phyloP scores from a whole-genome alignment of 1,140 invertebrate species.

The Amphibalanus amphitrite region DNA sequence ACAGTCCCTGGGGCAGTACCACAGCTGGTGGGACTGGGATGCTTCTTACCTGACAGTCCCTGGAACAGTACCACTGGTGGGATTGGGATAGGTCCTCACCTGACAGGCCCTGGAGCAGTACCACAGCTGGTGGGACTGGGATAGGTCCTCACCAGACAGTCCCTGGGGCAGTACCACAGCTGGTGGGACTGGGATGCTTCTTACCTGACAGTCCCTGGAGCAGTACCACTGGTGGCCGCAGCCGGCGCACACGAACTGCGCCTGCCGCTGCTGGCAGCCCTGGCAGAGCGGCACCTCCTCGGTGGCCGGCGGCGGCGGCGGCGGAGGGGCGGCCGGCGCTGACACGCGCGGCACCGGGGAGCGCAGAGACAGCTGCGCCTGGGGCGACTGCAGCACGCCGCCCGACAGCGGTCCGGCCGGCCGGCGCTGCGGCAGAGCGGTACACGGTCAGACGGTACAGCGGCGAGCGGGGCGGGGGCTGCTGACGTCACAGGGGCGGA shows the following conservation, averaged over 20 bases:
- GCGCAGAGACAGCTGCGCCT: neutral
- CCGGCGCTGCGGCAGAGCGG: neutral
- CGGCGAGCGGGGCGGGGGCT: no score
- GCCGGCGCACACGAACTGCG: constrained; percentile 66
- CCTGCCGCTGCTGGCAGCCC: constrained; percentile 53
- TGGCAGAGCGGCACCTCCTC: constrained; percentile 46
- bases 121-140: no score
- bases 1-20: no score
- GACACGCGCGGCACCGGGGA: constrained; percentile 7
- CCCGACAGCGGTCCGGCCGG: constrained; percentile 5
- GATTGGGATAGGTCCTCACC: no score
- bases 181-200: no score
- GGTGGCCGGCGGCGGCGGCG: constrained; percentile 15
- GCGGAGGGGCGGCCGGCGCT: constrained; percentile 2
- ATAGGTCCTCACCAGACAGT: no score
- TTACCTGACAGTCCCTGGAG: constrained; percentile 68
- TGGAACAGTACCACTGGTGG: constrained; percentile 77
- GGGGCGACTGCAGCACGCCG: constrained; percentile 5
- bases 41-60: constrained; percentile 62
- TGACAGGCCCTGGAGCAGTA: constrained; percentile 76
- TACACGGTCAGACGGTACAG: neutral
- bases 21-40: no score
- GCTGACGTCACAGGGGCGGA: no score
- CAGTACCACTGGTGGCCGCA: constrained; percentile 82
- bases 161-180: no score